phyloP scores from a whole-genome alignment of 2,888 invertebrate genomes.

The Eugnorisma glareosa region DNA sequence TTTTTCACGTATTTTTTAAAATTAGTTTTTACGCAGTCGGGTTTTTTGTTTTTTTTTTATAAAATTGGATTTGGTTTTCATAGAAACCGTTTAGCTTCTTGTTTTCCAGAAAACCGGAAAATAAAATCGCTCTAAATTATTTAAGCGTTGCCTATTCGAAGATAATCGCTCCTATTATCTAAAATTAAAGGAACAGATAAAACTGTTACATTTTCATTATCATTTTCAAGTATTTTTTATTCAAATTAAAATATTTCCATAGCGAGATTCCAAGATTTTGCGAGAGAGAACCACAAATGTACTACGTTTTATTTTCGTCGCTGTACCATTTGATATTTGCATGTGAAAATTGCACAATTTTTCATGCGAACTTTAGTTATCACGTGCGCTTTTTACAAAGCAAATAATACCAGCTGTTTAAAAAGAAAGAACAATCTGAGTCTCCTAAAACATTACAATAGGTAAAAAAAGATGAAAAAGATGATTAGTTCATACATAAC shows the following conservation, averaged over 20 bases:
- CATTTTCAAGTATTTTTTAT: not conserved
- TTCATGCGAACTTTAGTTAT: not conserved
- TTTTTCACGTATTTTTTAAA: no score
- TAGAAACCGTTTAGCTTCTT: not conserved
- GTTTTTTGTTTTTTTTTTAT: no score
- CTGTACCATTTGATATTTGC: conserved; percentile 37
- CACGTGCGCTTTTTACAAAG: not conserved
- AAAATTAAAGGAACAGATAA: not conserved
- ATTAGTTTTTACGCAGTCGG: no score
- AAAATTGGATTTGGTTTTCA: not conserved
- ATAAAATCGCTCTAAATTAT: not conserved
- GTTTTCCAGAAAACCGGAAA: no score
- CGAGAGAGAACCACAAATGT: not conserved
- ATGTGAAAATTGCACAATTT: conserved; percentile 44
- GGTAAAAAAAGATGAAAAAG: not conserved
- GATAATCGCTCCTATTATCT: not conserved
- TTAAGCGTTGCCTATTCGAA: not conserved
- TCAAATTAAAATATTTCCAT: conserved; percentile 5
- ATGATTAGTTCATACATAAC: not conserved
- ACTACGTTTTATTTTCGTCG: conserved; percentile 8
- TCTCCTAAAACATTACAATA: not conserved
- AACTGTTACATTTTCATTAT: not conserved
- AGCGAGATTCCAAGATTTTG: conserved; percentile 1
- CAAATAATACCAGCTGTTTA: not conserved
- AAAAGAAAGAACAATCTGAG: not conserved